Evolutionary conservation across 2,888 invertebrate species (phyloP), one percentile per base, ranked within the genome.

Genomic region (Rotaria sp.): DNA sequence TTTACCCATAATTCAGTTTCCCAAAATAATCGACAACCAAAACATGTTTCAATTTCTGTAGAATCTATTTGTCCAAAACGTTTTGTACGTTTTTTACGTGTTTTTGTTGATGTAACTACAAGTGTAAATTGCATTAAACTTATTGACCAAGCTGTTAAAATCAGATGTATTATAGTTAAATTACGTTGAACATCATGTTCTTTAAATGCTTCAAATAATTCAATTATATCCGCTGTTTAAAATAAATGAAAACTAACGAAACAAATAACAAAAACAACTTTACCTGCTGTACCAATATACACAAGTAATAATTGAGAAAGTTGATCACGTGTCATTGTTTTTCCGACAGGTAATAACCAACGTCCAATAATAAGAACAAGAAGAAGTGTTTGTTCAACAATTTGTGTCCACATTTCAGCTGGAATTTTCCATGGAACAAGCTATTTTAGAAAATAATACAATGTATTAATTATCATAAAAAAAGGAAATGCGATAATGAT

Each of bases 171-270:
- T 35, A 94, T 93, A 0, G 89, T 89, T 84, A 90, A 88, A 52
- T 94, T 93, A 85, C 87, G 80, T 3, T 88, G 87, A 24, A 88
- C 88, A 48, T 85, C 87, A 30, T 87, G 84, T 75, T 88, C 89
- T 85, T 89, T 95, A 93, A 96, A 96, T 0, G 96, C 95, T 91
- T 96, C 96, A 92, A 96, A 96, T 91, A 96, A 95, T 90, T 96
- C 96, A 85, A 90, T 89, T 85, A 90, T 90, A 87, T 90, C 90
- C 1, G 90, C 89, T 67, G 24, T 5, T 24, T 21, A 52, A 67
- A 35, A 67, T 2, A 24, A 26, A 67, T 67, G 11, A 59, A 59
- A 59, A 5, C 1, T 2, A 59, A 26, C 3, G 1, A 30, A 59
- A 59, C 3, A 1, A 21, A 35, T 15, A 35, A 18, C 3, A 59